These are phyloP conservation scores for Drosophila pachea DNA, from an alignment of 1,140 invertebrate species.

Conservation along the genomic window DNA sequence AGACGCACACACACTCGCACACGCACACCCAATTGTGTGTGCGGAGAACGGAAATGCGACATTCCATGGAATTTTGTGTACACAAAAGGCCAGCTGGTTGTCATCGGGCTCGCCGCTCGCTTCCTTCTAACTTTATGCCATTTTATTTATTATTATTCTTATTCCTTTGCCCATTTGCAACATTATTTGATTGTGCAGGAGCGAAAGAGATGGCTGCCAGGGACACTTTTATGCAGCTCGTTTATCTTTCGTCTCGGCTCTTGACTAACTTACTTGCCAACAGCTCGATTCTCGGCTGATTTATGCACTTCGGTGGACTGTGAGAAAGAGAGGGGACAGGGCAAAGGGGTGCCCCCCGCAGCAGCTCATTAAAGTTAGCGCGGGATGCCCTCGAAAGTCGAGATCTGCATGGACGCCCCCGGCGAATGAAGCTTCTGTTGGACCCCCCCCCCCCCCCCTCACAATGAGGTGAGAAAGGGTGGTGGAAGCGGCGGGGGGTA, in stretches of 20 bases:
- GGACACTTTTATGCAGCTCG: constrained; percentile 5
- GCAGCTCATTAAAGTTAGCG: too few relatives aligned
- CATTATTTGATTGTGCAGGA: neutral
- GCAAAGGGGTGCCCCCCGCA: neutral
- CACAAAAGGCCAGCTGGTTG: neutral
- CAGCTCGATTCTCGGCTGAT: constrained; percentile 18
- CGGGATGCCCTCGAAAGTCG: too few relatives aligned
- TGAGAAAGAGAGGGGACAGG: neutral
- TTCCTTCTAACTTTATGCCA: neutral
- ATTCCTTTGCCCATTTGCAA: neutral
- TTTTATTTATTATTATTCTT: constrained; percentile 10
- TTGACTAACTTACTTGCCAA: neutral
- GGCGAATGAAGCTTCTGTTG: too few relatives aligned
- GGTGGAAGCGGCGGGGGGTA: too few relatives aligned
- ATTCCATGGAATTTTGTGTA: constrained; percentile 9
- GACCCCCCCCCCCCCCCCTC: neutral
- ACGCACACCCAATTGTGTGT: neutral
- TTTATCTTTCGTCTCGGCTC: constrained; percentile 16
- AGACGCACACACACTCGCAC: neutral
- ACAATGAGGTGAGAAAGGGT: too few relatives aligned
- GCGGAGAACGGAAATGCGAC: constrained; percentile 32
- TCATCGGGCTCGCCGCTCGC: neutral
- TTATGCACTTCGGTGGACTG: constrained; percentile 3
- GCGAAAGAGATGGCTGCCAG: neutral
- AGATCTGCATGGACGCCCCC: too few relatives aligned